Conservation (phyloP, 1,140 invertebrate genomes). For the Carcinoscorpius rotundicauda region DNA sequence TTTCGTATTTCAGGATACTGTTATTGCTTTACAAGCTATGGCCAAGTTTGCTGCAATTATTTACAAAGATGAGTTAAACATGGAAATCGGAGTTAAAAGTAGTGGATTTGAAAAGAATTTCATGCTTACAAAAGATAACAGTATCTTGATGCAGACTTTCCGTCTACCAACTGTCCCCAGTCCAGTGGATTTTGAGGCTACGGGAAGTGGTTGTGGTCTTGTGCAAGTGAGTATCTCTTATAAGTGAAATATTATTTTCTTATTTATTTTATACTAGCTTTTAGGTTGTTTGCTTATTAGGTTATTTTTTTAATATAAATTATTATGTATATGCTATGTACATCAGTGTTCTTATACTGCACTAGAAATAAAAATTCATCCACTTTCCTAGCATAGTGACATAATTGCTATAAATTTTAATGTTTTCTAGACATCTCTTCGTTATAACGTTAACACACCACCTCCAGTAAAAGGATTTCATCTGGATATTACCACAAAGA, state of each 20-base stretch:
- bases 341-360: too few species aligned
- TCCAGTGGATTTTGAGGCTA: constrained; percentile 35
- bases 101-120: constrained; percentile 31
- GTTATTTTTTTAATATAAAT: too few species aligned
- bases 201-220: constrained; percentile 48
- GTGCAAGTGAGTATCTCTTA: constrained; percentile 38
- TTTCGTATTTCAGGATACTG: constrained; percentile 44
- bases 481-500: too few species aligned
- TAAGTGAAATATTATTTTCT: constrained; percentile 21
- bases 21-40: constrained; percentile 50
- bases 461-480: too few species aligned
- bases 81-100: constrained; percentile 31
- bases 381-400: too few species aligned
- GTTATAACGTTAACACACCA: too few species aligned
- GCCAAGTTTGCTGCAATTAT: constrained; percentile 42
- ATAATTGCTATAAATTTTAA: too few species aligned
- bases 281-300: too few species aligned
- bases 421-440: too few species aligned
- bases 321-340: too few species aligned
- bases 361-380: too few species aligned
- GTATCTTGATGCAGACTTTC: constrained; percentile 34
- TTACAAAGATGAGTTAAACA: constrained; percentile 30
- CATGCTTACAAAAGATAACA: constrained; percentile 35
- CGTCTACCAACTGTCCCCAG: constrained; percentile 36
- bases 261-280: too few species aligned